Conservation (phyloP, 64 coral and sea anemone genomes). For the Hydrozoanthus tunicans region DNA sequence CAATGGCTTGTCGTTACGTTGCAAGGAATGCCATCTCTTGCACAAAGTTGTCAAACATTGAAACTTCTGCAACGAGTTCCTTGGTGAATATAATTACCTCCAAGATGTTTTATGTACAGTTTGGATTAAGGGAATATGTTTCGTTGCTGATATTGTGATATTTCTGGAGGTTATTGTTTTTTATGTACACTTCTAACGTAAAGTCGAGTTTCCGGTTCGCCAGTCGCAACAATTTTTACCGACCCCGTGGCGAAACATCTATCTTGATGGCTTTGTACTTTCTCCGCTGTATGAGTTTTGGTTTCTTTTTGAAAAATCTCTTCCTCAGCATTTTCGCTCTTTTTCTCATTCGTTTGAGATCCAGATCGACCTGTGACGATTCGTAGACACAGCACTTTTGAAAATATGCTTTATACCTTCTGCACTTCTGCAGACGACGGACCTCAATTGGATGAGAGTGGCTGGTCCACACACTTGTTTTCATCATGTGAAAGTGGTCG, state of each 20-base stretch:
- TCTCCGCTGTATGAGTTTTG: slow-evolving; percentile 15
- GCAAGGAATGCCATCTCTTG: too few species aligned
- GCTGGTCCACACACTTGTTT: slow-evolving; percentile 67
- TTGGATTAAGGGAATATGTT: too few species aligned
- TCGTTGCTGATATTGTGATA: not conserved
- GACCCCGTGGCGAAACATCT: slow-evolving; percentile 9
- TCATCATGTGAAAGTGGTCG: slow-evolving; percentile 79
- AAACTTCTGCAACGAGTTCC: too few species aligned
- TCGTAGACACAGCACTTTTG: slow-evolving; percentile 89
- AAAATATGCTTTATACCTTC: slow-evolving; percentile 69
- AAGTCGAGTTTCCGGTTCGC: slow-evolving; percentile 12
- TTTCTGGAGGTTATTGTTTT: not conserved
- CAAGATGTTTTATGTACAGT: too few species aligned
- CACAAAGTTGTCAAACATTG: too few species aligned
- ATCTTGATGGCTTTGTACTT: not conserved
- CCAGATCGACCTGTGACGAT: slow-evolving; percentile 55
- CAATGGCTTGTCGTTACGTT: too few species aligned
- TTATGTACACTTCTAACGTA: not conserved
- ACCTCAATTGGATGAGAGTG: slow-evolving; percentile 54
- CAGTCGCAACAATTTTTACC: not conserved
- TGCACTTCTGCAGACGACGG: slow-evolving; percentile 69
- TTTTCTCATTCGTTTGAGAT: slow-evolving; percentile 50
- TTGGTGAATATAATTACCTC: too few species aligned
- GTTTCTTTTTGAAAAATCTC: slow-evolving; percentile 23
- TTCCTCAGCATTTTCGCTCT: slow-evolving; percentile 44